Conservation (phyloP, 2,113 vertebrate genomes). For the Anarhynchus alexandrinus region DNA sequence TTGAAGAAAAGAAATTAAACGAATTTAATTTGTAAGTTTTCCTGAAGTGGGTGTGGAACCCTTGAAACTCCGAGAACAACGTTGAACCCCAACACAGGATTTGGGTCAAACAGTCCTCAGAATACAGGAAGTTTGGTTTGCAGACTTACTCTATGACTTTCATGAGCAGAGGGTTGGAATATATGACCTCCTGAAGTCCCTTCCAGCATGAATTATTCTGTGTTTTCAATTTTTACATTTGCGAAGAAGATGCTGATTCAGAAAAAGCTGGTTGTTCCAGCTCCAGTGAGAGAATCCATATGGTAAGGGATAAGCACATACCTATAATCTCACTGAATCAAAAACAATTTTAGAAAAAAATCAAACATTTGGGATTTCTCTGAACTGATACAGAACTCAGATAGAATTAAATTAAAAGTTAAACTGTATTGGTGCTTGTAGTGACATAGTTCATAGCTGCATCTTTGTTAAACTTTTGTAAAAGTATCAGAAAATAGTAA, state of each 20-base stretch:
- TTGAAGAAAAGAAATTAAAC: not conserved
- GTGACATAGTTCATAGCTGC: not conserved
- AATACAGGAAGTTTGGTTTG: not conserved
- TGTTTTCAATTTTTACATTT: not conserved
- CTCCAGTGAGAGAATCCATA: not conserved
- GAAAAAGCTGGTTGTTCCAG: not conserved
- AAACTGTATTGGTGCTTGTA: not conserved
- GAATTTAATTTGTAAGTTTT: not conserved
- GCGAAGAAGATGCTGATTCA: not conserved
- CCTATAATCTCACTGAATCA: not conserved
- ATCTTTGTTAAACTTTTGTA: not conserved
- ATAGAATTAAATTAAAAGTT: not conserved
- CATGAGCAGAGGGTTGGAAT: not conserved
- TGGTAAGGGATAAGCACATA: not conserved
- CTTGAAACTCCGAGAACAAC: not conserved
- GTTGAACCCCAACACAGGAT: fast-evolving
- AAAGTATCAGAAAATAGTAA: not conserved
- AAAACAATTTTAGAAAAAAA: not conserved
- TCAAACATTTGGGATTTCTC: not conserved
- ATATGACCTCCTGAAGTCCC: not conserved
- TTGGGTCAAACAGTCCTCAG: not conserved
- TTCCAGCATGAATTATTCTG: not conserved
- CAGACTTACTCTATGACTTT: not conserved
- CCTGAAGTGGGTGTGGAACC: not conserved
- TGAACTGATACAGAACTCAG: not conserved